Conservation (phyloP, 2,113 vertebrate species). For the Chamaea fasciata region DNA sequence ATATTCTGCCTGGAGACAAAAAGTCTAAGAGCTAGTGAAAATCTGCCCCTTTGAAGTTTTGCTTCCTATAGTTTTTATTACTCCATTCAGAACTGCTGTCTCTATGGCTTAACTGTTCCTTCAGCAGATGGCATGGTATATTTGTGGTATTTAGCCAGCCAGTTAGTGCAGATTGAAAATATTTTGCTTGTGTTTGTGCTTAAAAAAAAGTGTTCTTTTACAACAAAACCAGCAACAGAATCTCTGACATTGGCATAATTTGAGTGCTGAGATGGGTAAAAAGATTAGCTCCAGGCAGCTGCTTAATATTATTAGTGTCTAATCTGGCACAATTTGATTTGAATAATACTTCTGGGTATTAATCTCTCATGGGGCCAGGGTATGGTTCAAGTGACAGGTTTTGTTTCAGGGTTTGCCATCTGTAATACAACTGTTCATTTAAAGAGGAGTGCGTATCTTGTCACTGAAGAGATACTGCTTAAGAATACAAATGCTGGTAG, state of each 20-base stretch:
- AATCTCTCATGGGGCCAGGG: background rate
- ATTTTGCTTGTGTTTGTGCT: background rate
- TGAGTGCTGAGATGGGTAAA: background rate
- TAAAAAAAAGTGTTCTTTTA: background rate
- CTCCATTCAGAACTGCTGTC: background rate
- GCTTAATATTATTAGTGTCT: background rate
- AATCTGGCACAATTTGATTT: background rate
- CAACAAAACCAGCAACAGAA: background rate
- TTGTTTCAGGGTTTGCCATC: background rate
- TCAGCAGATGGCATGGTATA: background rate
- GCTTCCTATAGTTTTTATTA: background rate
- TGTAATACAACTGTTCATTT: background rate
- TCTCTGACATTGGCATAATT: background rate
- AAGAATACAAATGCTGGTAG: background rate
- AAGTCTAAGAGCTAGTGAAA: background rate
- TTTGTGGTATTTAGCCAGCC: background rate
- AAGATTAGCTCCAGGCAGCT: background rate
- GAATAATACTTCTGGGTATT: background rate
- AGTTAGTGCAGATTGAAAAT: background rate
- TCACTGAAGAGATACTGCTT: background rate
- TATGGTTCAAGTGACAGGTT: background rate
- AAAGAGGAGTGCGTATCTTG: background rate
- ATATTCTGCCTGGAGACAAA: background rate
- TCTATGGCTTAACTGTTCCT: background rate
- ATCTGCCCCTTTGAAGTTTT: background rate